phyloP scores from a whole-genome alignment of 2,888 invertebrate genomes.

The Conomelus anceps region DNA sequence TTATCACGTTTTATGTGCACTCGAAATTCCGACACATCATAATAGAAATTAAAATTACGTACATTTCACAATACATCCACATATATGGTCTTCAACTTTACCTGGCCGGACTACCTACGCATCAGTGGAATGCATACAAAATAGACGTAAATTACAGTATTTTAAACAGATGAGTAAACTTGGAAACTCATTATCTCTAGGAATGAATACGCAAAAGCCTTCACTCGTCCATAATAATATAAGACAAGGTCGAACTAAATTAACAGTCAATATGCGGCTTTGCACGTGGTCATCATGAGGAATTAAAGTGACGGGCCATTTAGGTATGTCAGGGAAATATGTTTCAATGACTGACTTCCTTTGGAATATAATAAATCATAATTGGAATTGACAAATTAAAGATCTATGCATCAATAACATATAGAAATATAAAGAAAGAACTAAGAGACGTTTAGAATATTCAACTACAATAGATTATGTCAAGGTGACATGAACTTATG shows the following conservation, averaged over 20 bases:
- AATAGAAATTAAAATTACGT: background rate
- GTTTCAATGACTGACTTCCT: background rate
- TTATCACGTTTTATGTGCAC: background rate
- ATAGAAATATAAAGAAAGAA: too few relatives aligned
- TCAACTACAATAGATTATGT: too few relatives aligned
- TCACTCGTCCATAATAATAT: background rate
- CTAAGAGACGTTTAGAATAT: too few relatives aligned
- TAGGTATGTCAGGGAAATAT: background rate
- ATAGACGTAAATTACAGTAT: background rate
- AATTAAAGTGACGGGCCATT: background rate
- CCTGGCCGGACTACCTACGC: background rate
- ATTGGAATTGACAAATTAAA: too few relatives aligned
- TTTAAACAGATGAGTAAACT: background rate
- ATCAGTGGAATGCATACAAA: background rate
- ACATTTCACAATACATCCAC: background rate
- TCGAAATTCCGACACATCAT: background rate
- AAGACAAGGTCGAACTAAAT: background rate
- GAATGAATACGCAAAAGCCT: background rate
- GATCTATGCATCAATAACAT: too few relatives aligned
- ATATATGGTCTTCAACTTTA: background rate
- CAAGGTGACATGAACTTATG: too few relatives aligned
- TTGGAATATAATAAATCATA: background rate
- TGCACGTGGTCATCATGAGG: background rate
- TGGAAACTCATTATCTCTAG: background rate
- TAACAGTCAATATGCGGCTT: background rate